Evolutionary conservation across 2,797 vertebrate genomes (phyloP).

Genomic region (Bovichtus diacanthus): DNA sequence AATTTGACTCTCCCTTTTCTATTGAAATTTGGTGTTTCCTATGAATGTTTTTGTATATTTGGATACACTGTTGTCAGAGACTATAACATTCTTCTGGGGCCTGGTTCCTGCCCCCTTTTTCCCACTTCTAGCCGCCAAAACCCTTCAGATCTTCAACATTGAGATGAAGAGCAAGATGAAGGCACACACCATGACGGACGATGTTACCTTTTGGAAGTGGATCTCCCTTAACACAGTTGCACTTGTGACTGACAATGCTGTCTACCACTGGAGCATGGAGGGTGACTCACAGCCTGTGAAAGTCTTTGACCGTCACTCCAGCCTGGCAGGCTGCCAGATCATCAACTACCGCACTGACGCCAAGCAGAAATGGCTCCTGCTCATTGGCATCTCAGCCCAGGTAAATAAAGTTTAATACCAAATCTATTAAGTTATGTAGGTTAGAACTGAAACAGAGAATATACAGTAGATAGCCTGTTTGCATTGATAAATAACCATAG

Average conservation of each 20-base stretch:
- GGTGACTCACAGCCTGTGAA: conserved; percentile 98
- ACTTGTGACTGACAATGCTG: conserved; percentile 97
- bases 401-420: conserved; percentile 72
- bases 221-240: conserved; percentile 98
- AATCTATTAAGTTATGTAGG: not conserved
- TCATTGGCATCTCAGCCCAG: conserved; percentile 99
- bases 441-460: not conserved
- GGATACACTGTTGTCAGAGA: conserved; percentile 2
- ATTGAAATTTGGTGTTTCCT: conserved; percentile 56
- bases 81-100: conserved; percentile 52
- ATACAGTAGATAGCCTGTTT: not conserved
- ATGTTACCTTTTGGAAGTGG: conserved; percentile 99
- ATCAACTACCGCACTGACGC: conserved; percentile 99
- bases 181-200: conserved; percentile 98
- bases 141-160: conserved; percentile 99
- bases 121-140: conserved; percentile 91
- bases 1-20: conserved; percentile 62
- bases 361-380: conserved; percentile 98
- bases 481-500: not conserved
- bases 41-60: conserved; percentile 8
- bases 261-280: conserved; percentile 99
- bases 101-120: conserved; percentile 51
- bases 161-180: conserved; percentile 99
- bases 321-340: conserved; percentile 97
- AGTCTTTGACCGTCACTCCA: conserved; percentile 98